These are phyloP conservation scores for Stramonita haemastoma DNA, from an alignment of 2,888 invertebrate species.

Conservation along the genomic window DNA sequence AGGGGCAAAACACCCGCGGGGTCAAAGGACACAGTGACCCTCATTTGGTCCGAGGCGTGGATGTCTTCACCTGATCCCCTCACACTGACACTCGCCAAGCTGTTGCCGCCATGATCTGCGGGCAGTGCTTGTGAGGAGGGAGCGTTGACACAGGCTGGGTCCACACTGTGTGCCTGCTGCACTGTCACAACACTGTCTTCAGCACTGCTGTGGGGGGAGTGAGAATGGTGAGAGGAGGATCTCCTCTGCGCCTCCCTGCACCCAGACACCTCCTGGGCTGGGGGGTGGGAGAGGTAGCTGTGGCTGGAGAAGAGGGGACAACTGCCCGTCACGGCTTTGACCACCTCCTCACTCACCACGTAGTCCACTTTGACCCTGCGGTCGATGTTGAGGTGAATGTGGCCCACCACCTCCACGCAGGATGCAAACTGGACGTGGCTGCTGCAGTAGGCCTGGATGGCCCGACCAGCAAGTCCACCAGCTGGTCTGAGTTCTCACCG, in stretches of 20 bases:
- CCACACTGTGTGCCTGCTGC: neutral
- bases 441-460: constrained; percentile 51
- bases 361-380: constrained; percentile 50
- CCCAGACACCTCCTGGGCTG: constrained; percentile 41
- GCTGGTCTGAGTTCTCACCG: constrained; percentile 47
- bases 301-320: constrained; percentile 50
- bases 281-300: constrained; percentile 51
- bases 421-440: constrained; percentile 50
- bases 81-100: neutral
- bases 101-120: neutral
- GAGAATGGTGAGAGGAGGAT: no score
- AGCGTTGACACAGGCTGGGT: neutral
- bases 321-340: constrained; percentile 42
- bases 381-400: constrained; percentile 51
- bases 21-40: constrained; percentile 1
- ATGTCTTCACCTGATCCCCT: neutral
- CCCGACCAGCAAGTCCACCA: constrained; percentile 49
- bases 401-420: constrained; percentile 52
- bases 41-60: neutral
- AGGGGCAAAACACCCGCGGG: neutral
- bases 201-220: no score
- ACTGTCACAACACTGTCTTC: neutral
- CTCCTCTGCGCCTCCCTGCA: neutral
- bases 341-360: constrained; percentile 53
- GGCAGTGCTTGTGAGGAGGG: neutral